Base-by-base conservation (phyloP, 1,140 invertebrate genomes). In the Trichonephila clavata region DNA sequence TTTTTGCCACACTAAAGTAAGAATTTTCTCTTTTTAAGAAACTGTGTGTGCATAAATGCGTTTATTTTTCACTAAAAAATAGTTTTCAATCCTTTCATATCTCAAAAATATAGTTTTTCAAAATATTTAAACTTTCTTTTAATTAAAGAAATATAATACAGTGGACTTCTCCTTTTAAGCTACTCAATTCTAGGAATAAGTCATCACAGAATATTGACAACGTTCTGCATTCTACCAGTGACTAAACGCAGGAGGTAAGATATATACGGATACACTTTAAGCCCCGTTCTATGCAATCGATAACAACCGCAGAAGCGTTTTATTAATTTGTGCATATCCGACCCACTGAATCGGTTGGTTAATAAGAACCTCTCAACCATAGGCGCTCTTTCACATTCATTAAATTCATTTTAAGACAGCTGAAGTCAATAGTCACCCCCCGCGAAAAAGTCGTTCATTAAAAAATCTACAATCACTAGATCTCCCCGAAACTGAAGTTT, bases 251-350 rank as follows among this genome's bases (percentile, higher is more conserved):
- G 50, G 50, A 27, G 39, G 32, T 27, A 18, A 77, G 68, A 1
- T 27, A 32, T 77, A 77, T 60, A 21, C 10, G 27, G 27, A 80
- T 20, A 32, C 10, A 80, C 27, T 43, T 6, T 24, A 84, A 84
- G 20, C 24, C n/a, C 32, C 5, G 7, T 27, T 84, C 57, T 6
- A 2, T 27, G 18, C 83, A 84, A 84, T 84, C 83, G 43, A 84
- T 84, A 84, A 60, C 43, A 60, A 59, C 50, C 83, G 21, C 83
- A 84, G 50, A 84, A 27, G 83, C 83, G n/a, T 84, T 84, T 84
- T 84, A 84, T 84, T 84, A 84, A 84, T 84, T 59, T 60, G 83
- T 84, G 50, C 57, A 43, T 84, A 59, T 84, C 50, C 83, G n/a
- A 84, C 10, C 50, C 83, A 60, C 10, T 84, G 83, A 84, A 84